These are phyloP conservation scores for Microctonus aethiopoides DNA, from an alignment of 2,888 invertebrate species.

Conservation along the genomic window DNA sequence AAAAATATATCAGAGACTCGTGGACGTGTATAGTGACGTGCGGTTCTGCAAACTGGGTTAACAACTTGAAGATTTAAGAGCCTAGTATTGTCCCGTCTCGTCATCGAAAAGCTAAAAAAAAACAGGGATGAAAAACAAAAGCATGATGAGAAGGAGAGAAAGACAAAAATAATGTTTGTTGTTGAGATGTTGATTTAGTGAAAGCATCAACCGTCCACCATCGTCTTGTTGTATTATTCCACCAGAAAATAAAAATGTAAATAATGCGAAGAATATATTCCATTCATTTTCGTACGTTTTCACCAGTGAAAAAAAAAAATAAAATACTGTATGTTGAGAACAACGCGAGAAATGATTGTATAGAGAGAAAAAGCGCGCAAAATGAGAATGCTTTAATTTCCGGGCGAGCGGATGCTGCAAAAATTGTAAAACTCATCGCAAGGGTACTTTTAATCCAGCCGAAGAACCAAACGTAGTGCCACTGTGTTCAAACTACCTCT, in stretches of 20 bases:
- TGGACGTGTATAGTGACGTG: constrained; percentile 15
- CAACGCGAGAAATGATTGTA: neutral
- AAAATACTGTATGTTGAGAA: neutral
- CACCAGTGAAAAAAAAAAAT: neutral
- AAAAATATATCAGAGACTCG: constrained; percentile 8
- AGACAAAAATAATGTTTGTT: constrained; percentile 3
- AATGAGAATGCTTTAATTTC: constrained; percentile 15
- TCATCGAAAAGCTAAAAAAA: constrained; percentile 13
- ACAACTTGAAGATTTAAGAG: constrained; percentile 34
- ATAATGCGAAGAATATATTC: neutral
- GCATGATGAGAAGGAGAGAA: neutral
- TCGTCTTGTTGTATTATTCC: constrained; percentile 4
- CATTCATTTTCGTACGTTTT: constrained; percentile 19
- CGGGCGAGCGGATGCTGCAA: constrained; percentile 19
- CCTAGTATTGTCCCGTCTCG: constrained; percentile 13
- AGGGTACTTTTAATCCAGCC: constrained; percentile 18
- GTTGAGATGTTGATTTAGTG: constrained; percentile 7
- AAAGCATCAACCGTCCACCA: neutral
- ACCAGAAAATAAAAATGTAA: neutral
- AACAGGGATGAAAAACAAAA: neutral
- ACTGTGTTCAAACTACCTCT: neutral
- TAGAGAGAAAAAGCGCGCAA: neutral
- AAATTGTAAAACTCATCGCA: constrained; percentile 19
- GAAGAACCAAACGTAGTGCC: neutral
- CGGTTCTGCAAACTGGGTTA: constrained; percentile 34